A percentile compares a stretch with the other conserved stretches of the same genome.
phyloP scores from a whole-genome alignment of 2,888 invertebrate species.

The Papilio elwesi region DNA sequence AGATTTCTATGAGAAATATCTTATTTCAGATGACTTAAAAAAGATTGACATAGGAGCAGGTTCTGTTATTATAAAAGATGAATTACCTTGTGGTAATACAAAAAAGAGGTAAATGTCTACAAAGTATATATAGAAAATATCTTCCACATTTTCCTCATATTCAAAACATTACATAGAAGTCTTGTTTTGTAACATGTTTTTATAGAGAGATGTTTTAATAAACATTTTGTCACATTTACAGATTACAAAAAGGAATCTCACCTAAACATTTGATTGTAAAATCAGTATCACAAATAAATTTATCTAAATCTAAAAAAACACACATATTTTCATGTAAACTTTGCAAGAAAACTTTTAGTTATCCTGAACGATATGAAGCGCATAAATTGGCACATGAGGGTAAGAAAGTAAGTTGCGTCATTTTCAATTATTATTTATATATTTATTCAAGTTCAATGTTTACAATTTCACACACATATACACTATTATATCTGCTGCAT shows the following conservation, averaged over 20 bases:
- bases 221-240: slow-evolving; percentile 20
- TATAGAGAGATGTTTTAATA: neutral
- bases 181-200: neutral
- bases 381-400: slow-evolving; percentile 71
- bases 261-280: slow-evolving; percentile 23
- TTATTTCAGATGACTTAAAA: slow-evolving; percentile 17
- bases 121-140: too few species aligned
- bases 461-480: too few species aligned
- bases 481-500: too few species aligned
- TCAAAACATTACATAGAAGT: neutral
- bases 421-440: too few species aligned
- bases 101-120: slow-evolving; percentile 1
- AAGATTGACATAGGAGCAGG: slow-evolving; percentile 8
- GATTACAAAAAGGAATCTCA: slow-evolving; percentile 11
- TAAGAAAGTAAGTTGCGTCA: slow-evolving; percentile 60
- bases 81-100: slow-evolving; percentile 10
- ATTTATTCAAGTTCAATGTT: neutral
- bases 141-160: too few species aligned
- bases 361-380: slow-evolving; percentile 65
- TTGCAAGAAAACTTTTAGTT: slow-evolving; percentile 56
- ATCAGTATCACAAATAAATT: slow-evolving; percentile 31
- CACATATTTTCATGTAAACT: slow-evolving; percentile 36
- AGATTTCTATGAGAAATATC: neutral
- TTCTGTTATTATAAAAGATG: slow-evolving; percentile 11
- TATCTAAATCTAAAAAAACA: slow-evolving; percentile 26